Base-by-base conservation (phyloP, 2,888 invertebrate species). In the Agrotis segetum region DNA sequence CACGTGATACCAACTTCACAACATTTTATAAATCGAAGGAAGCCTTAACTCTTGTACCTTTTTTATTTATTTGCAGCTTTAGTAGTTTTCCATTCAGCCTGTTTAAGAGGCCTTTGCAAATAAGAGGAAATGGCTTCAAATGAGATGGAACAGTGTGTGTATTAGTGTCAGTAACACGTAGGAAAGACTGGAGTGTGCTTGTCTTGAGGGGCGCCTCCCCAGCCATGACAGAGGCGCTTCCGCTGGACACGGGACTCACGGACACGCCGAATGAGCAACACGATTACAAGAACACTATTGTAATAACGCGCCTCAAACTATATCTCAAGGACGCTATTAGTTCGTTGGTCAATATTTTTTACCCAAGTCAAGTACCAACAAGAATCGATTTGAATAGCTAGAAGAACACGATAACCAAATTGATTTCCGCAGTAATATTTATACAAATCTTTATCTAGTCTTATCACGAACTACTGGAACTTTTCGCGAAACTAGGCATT, bases 151-250 rank as follows among this genome's bases (percentile, higher is more conserved):
- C 93, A 81, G 82, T 86, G 85, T 78, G 63, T 70, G 67, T 79
- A 72, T 73, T 76, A 74, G 78, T 85, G 88, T 85, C 85, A 82
- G 75, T 79, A 79, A 83, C 89, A 83, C 85, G 86, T 86, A 79
- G 67, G 86, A 82, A 81, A 68, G 70, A 56, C 53, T 77, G 74
- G 82, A 83, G 84, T 81, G 85, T 87, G 87, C 86, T 86, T 71
- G 86, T 90, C 92, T 92, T 88, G 87, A 92, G 94, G 94, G 94
- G 94, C 94, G 94, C 92, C 92, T 89, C 89, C 88, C 92, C 87
- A 92, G 91, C 92, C 95, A 94, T 93, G 94, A 94, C 92, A 90
- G 89, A 87, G 85, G 66, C 90, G 91, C 88, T 94, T 93, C 93
- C 94, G 93, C 80, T 89, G 88, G 80, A 52, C 66, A 52, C 60